A percentile compares a stretch with the other conserved stretches of the same genome.
These are phyloP conservation scores for Schizaphis graminum DNA, from an alignment of 2,888 invertebrate species.

Conservation along the genomic window DNA sequence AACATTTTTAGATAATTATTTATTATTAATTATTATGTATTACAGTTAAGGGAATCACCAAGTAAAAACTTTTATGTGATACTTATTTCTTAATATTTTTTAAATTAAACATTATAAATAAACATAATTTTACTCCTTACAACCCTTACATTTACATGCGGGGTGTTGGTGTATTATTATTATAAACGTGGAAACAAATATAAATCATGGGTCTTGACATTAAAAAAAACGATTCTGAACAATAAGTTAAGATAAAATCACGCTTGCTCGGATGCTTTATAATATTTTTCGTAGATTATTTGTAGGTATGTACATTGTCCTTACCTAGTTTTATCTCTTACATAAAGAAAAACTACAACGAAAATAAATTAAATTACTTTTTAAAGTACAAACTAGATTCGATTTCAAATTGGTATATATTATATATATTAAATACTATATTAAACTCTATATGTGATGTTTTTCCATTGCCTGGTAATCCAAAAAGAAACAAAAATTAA, in stretches of 20 bases:
- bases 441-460: not conserved
- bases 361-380: not conserved
- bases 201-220: not conserved
- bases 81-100: not conserved
- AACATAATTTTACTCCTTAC: not conserved
- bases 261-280: not conserved
- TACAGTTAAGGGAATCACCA: not conserved
- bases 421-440: slow-evolving; percentile 16
- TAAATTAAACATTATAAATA: not conserved
- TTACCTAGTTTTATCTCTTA: not conserved
- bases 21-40: not conserved
- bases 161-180: not conserved
- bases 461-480: not conserved
- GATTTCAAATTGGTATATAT: slow-evolving; percentile 30
- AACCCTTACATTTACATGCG: not conserved
- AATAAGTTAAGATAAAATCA: not conserved
- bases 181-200: not conserved
- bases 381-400: slow-evolving; percentile 19
- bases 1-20: not conserved
- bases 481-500: not conserved
- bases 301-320: not conserved
- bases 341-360: not conserved
- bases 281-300: not conserved
- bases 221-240: slow-evolving; percentile 12
- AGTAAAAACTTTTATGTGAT: not conserved